phyloP scores from a whole-genome alignment of 2,888 invertebrate genomes.

The Lasioglossum zephyrum region DNA sequence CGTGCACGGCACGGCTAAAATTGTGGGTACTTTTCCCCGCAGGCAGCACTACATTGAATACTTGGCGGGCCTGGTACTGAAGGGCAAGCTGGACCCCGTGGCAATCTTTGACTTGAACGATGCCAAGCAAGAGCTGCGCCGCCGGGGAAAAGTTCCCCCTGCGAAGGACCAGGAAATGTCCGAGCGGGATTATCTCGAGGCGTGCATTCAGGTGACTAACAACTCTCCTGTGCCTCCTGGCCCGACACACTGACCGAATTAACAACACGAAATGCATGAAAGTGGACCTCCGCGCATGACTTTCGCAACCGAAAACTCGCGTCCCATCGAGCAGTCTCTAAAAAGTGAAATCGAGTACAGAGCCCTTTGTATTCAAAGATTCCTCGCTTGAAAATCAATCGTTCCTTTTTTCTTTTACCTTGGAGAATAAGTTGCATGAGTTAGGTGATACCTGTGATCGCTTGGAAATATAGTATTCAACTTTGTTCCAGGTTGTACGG shows the following conservation, averaged over 20 bases:
- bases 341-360: constrained; percentile 7
- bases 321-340: background rate
- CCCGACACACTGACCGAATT: constrained; percentile 66
- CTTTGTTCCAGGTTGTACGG: constrained; percentile 88
- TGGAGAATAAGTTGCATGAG: background rate
- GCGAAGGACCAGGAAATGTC: constrained; percentile 93
- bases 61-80: constrained; percentile 94
- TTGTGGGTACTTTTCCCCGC: constrained; percentile 84
- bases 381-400: background rate
- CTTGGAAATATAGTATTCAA: constrained; percentile 2
- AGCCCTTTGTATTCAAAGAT: background rate
- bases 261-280: constrained; percentile 64
- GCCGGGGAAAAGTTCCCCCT: constrained; percentile 93
- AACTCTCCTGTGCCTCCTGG: constrained; percentile 47
- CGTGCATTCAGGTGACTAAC: constrained; percentile 92
- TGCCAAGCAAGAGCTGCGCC: constrained; percentile 93
- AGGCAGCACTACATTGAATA: constrained; percentile 98
- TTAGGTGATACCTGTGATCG: background rate
- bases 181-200: constrained; percentile 93
- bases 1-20: constrained; percentile 73
- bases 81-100: constrained; percentile 94
- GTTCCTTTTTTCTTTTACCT: constrained; percentile 3
- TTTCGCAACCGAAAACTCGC: constrained; percentile 44
- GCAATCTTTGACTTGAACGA: constrained; percentile 94
- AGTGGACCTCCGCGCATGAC: constrained; percentile 60